phyloP scores from a whole-genome alignment of 2,888 invertebrate genomes.

The Frankliniella intonsa region DNA sequence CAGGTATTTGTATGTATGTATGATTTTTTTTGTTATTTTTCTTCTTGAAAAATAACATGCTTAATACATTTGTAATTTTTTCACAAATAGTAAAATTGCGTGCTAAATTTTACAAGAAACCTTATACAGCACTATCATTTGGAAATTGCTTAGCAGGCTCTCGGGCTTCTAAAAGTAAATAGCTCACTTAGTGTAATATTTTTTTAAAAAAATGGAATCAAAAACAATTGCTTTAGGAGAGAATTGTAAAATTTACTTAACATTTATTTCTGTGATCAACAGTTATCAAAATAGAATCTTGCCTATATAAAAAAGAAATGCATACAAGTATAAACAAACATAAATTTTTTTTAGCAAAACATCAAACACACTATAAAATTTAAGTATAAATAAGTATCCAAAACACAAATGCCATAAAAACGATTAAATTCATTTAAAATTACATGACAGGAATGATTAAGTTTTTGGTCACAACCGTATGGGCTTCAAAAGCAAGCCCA shows the following conservation, averaged over 20 bases:
- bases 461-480: neutral
- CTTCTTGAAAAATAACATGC: neutral
- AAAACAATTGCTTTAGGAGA: too few relatives aligned
- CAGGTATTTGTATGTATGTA: neutral
- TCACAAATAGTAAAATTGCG: neutral
- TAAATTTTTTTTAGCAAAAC: neutral
- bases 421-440: neutral
- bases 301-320: neutral
- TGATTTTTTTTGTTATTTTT: neutral
- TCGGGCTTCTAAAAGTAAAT: too few relatives aligned
- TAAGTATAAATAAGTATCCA: neutral
- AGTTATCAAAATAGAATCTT: conserved; percentile 11
- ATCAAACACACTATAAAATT: conserved; percentile 19
- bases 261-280: neutral
- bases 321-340: neutral
- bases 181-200: too few relatives aligned
- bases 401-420: neutral
- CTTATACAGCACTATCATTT: too few relatives aligned
- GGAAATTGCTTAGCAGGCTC: too few relatives aligned
- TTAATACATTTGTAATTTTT: neutral
- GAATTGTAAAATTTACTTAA: neutral
- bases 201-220: too few relatives aligned
- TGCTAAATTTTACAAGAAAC: too few relatives aligned
- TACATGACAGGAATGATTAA: neutral
- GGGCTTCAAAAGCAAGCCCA: neutral